Evolutionary conservation across 2,113 vertebrate species (phyloP).

Genomic region (Tragelaphus imberbis): DNA sequence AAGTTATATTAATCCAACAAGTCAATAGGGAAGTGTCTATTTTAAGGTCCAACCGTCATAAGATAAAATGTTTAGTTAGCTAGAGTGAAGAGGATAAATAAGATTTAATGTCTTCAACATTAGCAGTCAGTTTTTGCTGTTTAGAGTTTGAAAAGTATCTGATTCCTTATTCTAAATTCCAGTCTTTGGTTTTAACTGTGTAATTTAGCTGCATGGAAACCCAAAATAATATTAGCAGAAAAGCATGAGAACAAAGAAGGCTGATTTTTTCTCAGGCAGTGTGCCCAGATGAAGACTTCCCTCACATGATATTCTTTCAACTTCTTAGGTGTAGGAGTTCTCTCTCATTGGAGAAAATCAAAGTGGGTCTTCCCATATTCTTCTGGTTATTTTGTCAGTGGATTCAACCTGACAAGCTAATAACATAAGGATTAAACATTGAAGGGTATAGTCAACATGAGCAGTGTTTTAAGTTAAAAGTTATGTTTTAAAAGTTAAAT

Average conservation of each 20-base stretch:
- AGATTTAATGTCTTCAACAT: background rate
- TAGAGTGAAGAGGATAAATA: background rate
- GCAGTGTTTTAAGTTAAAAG: background rate
- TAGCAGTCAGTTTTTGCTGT: background rate
- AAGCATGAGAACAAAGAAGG: background rate
- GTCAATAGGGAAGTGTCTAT: background rate
- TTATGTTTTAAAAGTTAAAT: background rate
- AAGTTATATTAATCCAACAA: background rate
- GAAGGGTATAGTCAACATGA: background rate
- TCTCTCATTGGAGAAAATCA: background rate
- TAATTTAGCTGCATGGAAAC: background rate
- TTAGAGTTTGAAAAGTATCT: background rate
- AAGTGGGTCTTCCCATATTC: background rate
- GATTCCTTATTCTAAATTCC: background rate
- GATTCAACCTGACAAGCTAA: background rate
- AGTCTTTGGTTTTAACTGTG: background rate
- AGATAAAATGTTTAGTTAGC: background rate
- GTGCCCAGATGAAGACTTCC: background rate
- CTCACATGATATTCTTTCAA: background rate
- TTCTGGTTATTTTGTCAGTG: background rate
- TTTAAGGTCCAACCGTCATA: background rate
- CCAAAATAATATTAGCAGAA: background rate
- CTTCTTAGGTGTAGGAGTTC: background rate
- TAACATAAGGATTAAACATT: background rate
- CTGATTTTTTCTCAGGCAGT: background rate